phyloP scores from a whole-genome alignment of 1,140 invertebrate genomes.

The Caenorhabditis briggsae region DNA sequence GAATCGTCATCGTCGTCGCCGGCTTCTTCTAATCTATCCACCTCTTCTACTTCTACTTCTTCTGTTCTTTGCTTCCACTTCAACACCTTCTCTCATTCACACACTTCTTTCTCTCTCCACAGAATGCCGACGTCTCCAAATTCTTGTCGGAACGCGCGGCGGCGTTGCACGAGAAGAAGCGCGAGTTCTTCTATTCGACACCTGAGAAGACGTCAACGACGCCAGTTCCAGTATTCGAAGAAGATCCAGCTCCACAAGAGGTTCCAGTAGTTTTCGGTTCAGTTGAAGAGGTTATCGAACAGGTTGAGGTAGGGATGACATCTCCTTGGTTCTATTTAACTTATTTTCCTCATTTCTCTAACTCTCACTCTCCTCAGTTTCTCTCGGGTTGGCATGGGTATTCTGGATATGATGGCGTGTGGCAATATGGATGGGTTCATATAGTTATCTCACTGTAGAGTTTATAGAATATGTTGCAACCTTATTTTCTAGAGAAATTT shows the following conservation, averaged over 20 bases:
- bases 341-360: neutral
- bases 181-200: constrained; percentile 47
- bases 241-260: neutral
- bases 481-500: too few relatives aligned
- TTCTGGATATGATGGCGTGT: too few relatives aligned
- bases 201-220: constrained; percentile 13
- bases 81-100: neutral
- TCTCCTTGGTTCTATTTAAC: neutral
- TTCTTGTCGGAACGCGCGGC: constrained; percentile 29
- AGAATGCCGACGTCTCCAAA: constrained; percentile 17
- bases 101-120: neutral
- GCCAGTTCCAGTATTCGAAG: neutral
- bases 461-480: too few relatives aligned
- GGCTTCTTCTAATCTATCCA: constrained; percentile 27
- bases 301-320: constrained; percentile 25
- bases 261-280: neutral
- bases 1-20: neutral
- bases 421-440: too few relatives aligned
- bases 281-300: constrained; percentile 19
- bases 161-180: constrained; percentile 26
- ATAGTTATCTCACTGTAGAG: too few relatives aligned
- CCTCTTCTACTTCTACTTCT: constrained; percentile 12
- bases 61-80: constrained; percentile 43
- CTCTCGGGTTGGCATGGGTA: neutral
- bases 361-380: neutral